These are phyloP conservation scores for Schizopygopsis pylzovi DNA, from an alignment of 2,797 vertebrate genomes.

Conservation along the genomic window DNA sequence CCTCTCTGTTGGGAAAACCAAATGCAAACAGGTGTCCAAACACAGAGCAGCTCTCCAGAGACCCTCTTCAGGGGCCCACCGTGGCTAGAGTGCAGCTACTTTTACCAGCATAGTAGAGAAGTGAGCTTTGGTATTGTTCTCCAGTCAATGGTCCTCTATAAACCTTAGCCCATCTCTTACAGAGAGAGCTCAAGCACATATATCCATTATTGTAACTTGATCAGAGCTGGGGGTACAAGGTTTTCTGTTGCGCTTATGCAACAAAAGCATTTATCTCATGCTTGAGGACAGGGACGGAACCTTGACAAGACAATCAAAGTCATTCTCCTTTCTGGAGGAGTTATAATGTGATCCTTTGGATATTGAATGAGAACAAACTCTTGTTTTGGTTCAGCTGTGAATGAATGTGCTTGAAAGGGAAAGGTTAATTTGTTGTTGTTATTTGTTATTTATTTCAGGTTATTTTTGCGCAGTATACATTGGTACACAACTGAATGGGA, in stretches of 20 bases:
- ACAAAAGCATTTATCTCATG: constrained; percentile 45
- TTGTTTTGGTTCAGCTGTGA: constrained; percentile 1
- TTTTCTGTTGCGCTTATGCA: constrained; percentile 35
- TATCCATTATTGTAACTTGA: constrained; percentile 49
- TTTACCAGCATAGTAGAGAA: constrained; percentile 49
- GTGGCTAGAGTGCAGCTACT: constrained; percentile 41
- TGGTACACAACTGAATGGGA: neutral
- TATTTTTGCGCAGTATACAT: neutral
- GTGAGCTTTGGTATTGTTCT: constrained; percentile 54
- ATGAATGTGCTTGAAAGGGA: neutral
- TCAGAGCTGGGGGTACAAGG: constrained; percentile 32
- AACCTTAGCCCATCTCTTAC: constrained; percentile 45
- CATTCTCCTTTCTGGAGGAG: constrained; percentile 3
- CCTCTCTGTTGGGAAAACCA: constrained; percentile 49
- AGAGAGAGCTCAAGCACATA: constrained; percentile 38
- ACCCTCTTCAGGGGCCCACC: constrained; percentile 51
- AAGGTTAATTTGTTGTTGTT: neutral
- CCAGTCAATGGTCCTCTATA: constrained; percentile 55
- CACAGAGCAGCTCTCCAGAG: constrained; percentile 53
- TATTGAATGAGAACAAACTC: neutral
- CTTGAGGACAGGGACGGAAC: constrained; percentile 1
- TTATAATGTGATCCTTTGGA: constrained; percentile 17
- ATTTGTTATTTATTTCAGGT: neutral
- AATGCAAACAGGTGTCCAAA: constrained; percentile 71
- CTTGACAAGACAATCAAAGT: constrained; percentile 30